phyloP scores from a whole-genome alignment of 2,888 invertebrate species.

The Clostera curtula region DNA sequence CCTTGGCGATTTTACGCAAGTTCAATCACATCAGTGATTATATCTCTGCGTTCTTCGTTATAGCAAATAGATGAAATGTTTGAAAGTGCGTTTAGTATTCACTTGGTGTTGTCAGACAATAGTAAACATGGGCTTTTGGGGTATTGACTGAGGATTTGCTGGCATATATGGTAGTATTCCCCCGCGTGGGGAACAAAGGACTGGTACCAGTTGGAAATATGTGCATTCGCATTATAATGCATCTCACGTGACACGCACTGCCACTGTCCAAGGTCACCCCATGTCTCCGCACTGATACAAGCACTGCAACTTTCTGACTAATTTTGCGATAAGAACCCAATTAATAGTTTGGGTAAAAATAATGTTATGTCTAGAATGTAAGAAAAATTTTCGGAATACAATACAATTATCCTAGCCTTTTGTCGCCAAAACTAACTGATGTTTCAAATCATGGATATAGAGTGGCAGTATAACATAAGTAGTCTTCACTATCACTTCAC shows the following conservation, averaged over 20 bases:
- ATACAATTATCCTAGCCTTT: no score
- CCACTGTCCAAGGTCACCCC: constrained; percentile 46
- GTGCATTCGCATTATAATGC: constrained; percentile 43
- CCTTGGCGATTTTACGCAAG: constrained; percentile 7
- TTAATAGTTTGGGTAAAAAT: no score
- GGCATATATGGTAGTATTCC: constrained; percentile 29
- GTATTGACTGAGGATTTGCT: constrained; percentile 33
- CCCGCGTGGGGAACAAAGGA: constrained; percentile 40
- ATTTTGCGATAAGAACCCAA: no score
- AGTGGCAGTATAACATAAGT: no score
- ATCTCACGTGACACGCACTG: constrained; percentile 41
- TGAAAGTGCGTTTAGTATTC: constrained; percentile 26
- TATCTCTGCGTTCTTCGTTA: constrained; percentile 21
- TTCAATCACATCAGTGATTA: constrained; percentile 21
- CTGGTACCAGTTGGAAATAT: constrained; percentile 32
- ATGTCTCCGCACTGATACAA: constrained; percentile 30
- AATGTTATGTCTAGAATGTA: no score
- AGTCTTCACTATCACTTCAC: no score
- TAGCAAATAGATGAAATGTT: constrained; percentile 25
- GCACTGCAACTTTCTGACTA: no score
- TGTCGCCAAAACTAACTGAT: no score
- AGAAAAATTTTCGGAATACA: no score
- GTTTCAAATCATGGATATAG: no score
- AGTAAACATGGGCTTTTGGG: constrained; percentile 30
- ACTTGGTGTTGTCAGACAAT: constrained; percentile 25